These are phyloP conservation scores for Pyrrhosoma nymphula DNA, from an alignment of 2,888 invertebrate genomes.

Conservation along the genomic window DNA sequence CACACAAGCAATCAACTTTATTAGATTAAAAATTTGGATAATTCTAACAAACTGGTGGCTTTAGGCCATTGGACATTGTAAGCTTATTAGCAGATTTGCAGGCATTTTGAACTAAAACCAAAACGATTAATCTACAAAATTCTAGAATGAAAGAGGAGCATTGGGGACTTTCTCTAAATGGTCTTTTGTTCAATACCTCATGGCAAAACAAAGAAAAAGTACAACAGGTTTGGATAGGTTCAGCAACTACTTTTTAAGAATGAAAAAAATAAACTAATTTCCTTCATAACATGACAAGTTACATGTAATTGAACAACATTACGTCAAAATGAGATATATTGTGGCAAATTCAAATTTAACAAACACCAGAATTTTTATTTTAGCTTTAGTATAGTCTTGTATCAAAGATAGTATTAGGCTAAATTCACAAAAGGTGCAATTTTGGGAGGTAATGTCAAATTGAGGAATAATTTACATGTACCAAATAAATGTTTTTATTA, in stretches of 20 bases:
- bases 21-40: background rate
- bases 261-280: background rate
- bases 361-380: background rate
- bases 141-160: background rate
- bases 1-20: slow-evolving; percentile 45
- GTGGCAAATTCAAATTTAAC: background rate
- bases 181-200: background rate
- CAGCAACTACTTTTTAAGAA: background rate
- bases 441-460: background rate
- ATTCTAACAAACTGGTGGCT: slow-evolving; percentile 19
- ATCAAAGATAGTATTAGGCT: background rate
- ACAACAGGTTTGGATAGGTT: background rate
- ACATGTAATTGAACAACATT: slow-evolving; percentile 33
- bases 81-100: slow-evolving; percentile 17
- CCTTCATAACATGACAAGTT: slow-evolving; percentile 16
- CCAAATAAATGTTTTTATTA: slow-evolving; percentile 12
- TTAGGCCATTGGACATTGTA: slow-evolving; percentile 1
- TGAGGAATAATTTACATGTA: background rate
- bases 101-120: background rate
- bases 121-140: background rate
- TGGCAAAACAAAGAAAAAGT: slow-evolving; percentile 10
- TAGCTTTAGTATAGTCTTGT: background rate
- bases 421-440: slow-evolving; percentile 20
- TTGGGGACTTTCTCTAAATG: slow-evolving; percentile 25
- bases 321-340: background rate